Evolutionary conservation across 2,888 invertebrate species (phyloP).

Genomic region (Branchipolynoe longqiensis): DNA sequence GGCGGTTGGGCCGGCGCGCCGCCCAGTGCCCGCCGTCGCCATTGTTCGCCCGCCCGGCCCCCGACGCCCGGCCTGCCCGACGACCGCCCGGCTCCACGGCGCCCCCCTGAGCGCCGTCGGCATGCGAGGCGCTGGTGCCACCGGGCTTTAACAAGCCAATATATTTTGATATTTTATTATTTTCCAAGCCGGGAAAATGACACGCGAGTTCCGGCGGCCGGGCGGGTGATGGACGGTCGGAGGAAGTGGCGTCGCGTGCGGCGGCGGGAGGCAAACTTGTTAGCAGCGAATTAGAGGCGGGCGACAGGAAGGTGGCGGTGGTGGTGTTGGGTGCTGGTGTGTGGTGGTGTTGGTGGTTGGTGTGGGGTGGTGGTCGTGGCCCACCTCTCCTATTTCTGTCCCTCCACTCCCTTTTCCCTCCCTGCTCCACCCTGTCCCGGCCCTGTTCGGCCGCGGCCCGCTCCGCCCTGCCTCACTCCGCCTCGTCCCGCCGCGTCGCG

Average conservation of each 20-base stretch:
- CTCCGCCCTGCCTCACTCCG: too few relatives aligned
- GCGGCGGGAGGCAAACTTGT: conserved; percentile 26
- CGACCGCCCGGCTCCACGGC: too few relatives aligned
- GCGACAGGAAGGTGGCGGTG: conserved; percentile 38
- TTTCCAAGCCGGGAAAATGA: conserved; percentile 54
- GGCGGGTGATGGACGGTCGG: conserved; percentile 37
- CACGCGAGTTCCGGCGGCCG: conserved; percentile 43
- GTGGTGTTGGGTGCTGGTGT: too few relatives aligned
- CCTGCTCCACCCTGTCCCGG: not conserved
- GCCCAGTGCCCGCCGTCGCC: not conserved
- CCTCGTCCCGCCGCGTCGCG: too few relatives aligned
- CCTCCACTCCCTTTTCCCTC: not conserved
- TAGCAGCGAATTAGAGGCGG: conserved; percentile 53
- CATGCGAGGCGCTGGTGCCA: conserved; percentile 10
- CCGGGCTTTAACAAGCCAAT: conserved; percentile 54
- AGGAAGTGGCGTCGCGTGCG: conserved; percentile 50
- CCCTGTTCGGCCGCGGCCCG: not conserved
- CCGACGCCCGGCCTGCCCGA: not conserved
- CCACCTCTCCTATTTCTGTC: not conserved
- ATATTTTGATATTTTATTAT: conserved; percentile 58
- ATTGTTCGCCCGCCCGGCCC: not conserved
- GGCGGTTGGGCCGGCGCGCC: not conserved
- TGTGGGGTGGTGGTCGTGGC: too few relatives aligned
- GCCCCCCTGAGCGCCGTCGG: conserved; percentile 12
- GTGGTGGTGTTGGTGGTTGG: too few relatives aligned